phyloP scores from a whole-genome alignment of 2,113 vertebrate species.

The Gracilinanus agilis region DNA sequence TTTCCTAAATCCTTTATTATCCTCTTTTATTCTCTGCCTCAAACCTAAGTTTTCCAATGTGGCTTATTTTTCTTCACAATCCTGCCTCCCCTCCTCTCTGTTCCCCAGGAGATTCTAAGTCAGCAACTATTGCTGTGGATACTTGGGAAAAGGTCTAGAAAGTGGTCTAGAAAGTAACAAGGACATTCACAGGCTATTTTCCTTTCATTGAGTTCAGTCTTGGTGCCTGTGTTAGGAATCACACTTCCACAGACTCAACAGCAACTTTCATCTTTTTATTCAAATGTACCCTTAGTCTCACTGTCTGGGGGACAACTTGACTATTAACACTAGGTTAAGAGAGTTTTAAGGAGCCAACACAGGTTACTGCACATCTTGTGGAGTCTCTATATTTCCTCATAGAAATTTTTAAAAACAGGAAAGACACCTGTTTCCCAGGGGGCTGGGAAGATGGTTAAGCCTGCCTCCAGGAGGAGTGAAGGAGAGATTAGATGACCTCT shows the following conservation, averaged over 20 bases:
- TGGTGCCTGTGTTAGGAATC: neutral
- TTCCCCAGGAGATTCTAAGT: neutral
- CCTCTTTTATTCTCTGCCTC: neutral
- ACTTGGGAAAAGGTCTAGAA: neutral
- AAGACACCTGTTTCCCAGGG: neutral
- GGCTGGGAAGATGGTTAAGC: neutral
- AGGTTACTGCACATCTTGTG: neutral
- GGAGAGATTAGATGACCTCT: neutral
- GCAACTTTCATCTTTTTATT: neutral
- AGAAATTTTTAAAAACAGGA: slow-evolving; percentile 12
- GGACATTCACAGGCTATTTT: neutral
- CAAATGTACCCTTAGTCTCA: neutral
- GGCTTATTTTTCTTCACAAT: neutral
- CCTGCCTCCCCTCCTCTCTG: neutral
- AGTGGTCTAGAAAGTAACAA: neutral
- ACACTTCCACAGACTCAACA: neutral
- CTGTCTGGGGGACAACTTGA: neutral
- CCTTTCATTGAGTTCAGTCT: neutral
- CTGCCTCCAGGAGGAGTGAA: neutral
- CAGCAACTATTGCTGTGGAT: neutral
- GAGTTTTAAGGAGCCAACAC: neutral
- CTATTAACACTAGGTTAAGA: neutral
- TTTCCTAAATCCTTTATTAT: neutral
- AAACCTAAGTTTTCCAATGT: neutral
- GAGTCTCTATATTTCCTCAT: neutral